phyloP scores from a whole-genome alignment of 2,888 invertebrate genomes.

The Nineta flava region DNA sequence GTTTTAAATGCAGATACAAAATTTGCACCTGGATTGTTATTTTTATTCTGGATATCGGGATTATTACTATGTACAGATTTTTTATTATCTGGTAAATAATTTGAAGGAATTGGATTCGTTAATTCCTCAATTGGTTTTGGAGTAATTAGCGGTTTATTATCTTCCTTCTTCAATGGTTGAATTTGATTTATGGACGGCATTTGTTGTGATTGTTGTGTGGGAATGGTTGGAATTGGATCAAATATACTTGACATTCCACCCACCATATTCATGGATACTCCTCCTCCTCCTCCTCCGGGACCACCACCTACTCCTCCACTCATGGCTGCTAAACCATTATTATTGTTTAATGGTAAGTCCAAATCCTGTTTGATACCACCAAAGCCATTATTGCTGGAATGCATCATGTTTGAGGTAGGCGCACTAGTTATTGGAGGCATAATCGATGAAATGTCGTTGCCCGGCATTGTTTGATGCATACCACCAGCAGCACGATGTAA shows the following conservation, averaged over 20 bases:
- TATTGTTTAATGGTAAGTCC: constrained; percentile 27
- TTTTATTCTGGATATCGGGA: constrained; percentile 25
- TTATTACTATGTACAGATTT: constrained; percentile 45
- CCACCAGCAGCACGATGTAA: constrained; percentile 14
- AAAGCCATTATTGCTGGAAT: constrained; percentile 28
- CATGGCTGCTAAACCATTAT: constrained; percentile 33
- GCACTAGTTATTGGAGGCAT: constrained; percentile 12
- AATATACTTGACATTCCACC: constrained; percentile 43
- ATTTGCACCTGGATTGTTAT: constrained; percentile 34
- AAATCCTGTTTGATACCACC: constrained; percentile 30
- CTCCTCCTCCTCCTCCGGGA: no score
- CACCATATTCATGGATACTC: constrained; percentile 31
- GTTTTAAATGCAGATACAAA: constrained; percentile 54
- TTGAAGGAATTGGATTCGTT: constrained; percentile 34
- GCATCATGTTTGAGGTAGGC: constrained; percentile 20
- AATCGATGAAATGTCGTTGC: constrained; percentile 15
- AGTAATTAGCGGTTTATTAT: constrained; percentile 43
- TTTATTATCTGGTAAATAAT: constrained; percentile 28
- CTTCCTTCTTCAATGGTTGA: constrained; percentile 38
- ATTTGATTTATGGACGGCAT: constrained; percentile 35
- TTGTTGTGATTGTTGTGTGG: constrained; percentile 23
- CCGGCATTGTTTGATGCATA: constrained; percentile 13
- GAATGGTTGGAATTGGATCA: constrained; percentile 37
- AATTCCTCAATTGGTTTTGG: constrained; percentile 51
- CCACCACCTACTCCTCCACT: constrained; percentile 23